phyloP scores from a whole-genome alignment of 2,113 vertebrate species.

The Sinocyclocheilus rhinocerous region DNA sequence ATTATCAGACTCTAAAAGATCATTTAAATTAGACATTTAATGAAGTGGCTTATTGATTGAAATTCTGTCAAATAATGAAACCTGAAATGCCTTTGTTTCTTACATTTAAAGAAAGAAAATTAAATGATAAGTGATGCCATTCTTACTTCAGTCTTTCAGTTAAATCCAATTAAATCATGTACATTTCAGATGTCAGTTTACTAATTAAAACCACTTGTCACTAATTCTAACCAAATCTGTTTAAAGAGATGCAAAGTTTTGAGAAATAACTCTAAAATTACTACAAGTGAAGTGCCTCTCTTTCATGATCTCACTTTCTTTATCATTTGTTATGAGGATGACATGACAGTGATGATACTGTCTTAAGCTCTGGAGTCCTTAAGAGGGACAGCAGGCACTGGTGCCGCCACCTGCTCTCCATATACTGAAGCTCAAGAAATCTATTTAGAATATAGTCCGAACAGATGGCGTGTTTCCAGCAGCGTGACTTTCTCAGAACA shows the following conservation, averaged over 20 bases:
- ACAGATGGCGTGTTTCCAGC: constrained; percentile 59
- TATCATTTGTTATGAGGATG: constrained; percentile 27
- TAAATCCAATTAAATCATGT: background rate
- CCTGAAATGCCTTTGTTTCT: no score
- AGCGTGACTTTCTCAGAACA: constrained; percentile 8
- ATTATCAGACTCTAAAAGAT: no score
- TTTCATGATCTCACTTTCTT: constrained; percentile 4
- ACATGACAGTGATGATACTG: constrained; percentile 35
- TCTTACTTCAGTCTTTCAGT: no score
- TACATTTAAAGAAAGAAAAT: no score
- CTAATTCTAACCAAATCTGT: background rate
- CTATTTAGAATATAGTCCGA: constrained; percentile 56
- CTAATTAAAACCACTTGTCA: background rate
- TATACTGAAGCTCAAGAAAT: constrained; percentile 25
- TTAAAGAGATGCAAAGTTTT: background rate
- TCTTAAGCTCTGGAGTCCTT: constrained; percentile 44
- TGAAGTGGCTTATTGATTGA: no score
- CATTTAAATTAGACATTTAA: no score
- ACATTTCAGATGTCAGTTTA: background rate
- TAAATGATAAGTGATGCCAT: no score
- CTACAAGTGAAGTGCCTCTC: background rate
- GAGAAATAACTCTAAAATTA: no score
- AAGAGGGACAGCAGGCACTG: constrained; percentile 17
- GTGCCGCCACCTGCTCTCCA: constrained; percentile 50
- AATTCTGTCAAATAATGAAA: no score